Conservation (phyloP, 2,113 vertebrate genomes). For the Psilopsiagon aymara region DNA sequence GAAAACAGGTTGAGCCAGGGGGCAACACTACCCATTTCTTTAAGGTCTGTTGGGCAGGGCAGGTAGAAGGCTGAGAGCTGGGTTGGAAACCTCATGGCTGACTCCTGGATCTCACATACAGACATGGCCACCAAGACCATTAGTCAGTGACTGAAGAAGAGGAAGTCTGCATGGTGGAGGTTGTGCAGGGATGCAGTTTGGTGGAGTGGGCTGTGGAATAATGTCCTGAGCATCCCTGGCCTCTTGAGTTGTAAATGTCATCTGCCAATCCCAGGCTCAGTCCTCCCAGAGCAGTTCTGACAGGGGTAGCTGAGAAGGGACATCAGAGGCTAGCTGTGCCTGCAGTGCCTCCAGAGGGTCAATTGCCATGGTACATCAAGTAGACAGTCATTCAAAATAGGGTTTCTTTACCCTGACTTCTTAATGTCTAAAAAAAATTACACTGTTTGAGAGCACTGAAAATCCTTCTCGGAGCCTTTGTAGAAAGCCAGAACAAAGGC, state of each 20-base stretch:
- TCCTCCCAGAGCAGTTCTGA: background rate
- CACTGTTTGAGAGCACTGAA: background rate
- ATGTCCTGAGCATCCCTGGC: background rate
- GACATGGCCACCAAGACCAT: background rate
- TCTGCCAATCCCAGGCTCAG: slow-evolving; percentile 18
- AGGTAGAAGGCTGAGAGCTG: background rate
- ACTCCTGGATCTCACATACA: background rate
- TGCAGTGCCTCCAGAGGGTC: slow-evolving; percentile 39
- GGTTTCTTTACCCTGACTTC: background rate
- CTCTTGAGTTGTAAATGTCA: slow-evolving; percentile 45
- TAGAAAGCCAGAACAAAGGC: background rate
- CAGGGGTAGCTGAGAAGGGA: slow-evolving; percentile 16
- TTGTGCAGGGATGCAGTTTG: background rate
- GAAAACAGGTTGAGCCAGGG: background rate
- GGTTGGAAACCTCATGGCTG: background rate
- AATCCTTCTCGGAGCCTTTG: background rate
- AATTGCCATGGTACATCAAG: slow-evolving; percentile 31
- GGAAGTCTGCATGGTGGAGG: background rate
- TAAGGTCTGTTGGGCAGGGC: background rate
- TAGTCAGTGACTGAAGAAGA: background rate
- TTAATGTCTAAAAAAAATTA: slow-evolving; percentile 17
- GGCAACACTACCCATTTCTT: background rate
- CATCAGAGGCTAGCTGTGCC: background rate
- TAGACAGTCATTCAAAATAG: slow-evolving; percentile 44
- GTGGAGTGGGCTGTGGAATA: background rate